Conservation (phyloP, 2,888 invertebrate genomes). For the Actias luna region DNA sequence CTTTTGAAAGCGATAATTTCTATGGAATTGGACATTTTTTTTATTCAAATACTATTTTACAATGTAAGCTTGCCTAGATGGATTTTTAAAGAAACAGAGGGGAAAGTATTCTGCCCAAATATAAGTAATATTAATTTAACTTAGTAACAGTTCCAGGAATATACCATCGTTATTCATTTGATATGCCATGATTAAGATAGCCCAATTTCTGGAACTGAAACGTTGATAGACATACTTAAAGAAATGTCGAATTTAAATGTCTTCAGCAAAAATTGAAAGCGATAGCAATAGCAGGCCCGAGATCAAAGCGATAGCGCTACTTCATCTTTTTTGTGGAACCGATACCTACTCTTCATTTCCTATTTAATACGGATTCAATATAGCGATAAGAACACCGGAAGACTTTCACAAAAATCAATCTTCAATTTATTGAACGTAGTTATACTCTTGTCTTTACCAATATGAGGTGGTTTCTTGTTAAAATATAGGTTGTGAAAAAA, state of each 20-base stretch:
- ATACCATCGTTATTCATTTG: conserved; percentile 8
- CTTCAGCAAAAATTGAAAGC: conserved; percentile 50
- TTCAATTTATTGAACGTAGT: conserved; percentile 33
- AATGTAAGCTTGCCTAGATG: too few species aligned
- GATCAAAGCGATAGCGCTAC: conserved; percentile 59
- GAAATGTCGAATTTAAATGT: conserved; percentile 50
- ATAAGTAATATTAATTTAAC: too few species aligned
- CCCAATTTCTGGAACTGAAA: conserved; percentile 43
- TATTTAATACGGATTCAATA: conserved; percentile 62
- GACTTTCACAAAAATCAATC: conserved; percentile 43
- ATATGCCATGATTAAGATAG: conserved; percentile 39
- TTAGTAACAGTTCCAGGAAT: neutral
- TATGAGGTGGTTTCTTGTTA: neutral
- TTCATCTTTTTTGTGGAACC: conserved; percentile 55
- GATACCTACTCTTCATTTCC: conserved; percentile 61
- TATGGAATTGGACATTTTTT: too few species aligned
- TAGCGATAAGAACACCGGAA: conserved; percentile 50
- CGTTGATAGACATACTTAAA: conserved; percentile 37
- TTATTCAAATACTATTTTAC: too few species aligned
- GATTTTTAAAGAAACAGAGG: too few species aligned
- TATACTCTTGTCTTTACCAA: conserved; percentile 27
- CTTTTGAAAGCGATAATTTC: too few species aligned
- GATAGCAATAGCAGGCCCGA: conserved; percentile 37
- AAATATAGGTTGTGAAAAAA: conserved; percentile 23
- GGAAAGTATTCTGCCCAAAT: too few species aligned